A percentile compares a stretch with the other conserved stretches of the same genome.
These are phyloP conservation scores for Chromobotia macracanthus DNA, from an alignment of 2,797 vertebrate species.

Conservation along the genomic window DNA sequence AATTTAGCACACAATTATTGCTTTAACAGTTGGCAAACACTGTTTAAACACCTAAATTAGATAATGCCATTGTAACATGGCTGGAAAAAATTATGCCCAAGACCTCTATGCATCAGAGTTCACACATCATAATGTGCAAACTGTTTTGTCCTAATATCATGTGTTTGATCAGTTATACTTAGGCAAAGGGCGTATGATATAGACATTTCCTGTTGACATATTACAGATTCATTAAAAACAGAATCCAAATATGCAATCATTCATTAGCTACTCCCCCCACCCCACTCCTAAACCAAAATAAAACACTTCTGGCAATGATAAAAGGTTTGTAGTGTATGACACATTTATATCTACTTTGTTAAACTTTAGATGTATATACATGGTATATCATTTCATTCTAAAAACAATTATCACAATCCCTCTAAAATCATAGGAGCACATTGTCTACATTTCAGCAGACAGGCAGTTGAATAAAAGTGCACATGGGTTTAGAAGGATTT, in stretches of 20 bases:
- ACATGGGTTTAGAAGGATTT: slow-evolving; percentile 59
- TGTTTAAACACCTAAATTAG: not conserved
- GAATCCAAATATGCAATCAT: not conserved
- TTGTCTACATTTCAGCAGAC: slow-evolving; percentile 53
- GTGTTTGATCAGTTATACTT: not conserved
- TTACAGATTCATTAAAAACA: not conserved
- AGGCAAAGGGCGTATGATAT: not conserved
- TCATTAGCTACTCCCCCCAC: too few relatives aligned
- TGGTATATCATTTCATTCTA: slow-evolving; percentile 60
- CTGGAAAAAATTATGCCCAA: not conserved
- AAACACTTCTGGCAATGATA: slow-evolving; percentile 17
- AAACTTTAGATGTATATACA: slow-evolving; percentile 76
- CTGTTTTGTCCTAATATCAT: not conserved
- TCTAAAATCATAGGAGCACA: slow-evolving; percentile 58
- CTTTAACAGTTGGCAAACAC: slow-evolving; percentile 70
- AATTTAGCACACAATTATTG: slow-evolving; percentile 67
- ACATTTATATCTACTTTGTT: slow-evolving; percentile 71
- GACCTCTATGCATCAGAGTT: not conserved
- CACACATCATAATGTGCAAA: slow-evolving; percentile 29
- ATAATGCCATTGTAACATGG: not conserved
- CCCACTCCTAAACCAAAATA: slow-evolving; percentile 14
- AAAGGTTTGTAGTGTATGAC: slow-evolving; percentile 65
- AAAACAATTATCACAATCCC: slow-evolving; percentile 63
- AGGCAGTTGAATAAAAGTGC: slow-evolving; percentile 59
- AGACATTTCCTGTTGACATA: not conserved